Conservation (phyloP, 2,888 invertebrate genomes). For the Erpobdella octoculata region DNA sequence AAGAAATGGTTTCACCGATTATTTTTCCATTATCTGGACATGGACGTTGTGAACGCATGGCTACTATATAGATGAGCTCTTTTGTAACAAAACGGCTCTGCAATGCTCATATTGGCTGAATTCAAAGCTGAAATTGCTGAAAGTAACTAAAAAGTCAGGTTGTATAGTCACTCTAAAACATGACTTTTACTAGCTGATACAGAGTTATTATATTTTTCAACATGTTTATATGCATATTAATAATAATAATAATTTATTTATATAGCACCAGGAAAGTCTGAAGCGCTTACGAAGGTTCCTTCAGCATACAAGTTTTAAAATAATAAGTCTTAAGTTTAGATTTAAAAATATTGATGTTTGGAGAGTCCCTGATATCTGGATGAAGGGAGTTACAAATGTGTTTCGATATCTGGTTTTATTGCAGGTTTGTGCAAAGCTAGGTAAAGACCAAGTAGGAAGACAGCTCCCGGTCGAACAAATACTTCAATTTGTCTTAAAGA, state of each 20-base stretch:
- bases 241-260: not conserved
- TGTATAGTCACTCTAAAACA: too few species aligned
- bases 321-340: too few species aligned
- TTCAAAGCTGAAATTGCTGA: not conserved
- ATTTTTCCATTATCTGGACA: conserved; percentile 3
- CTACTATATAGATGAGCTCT: conserved; percentile 4
- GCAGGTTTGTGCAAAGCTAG: too few species aligned
- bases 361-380: too few species aligned
- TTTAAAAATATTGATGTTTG: too few species aligned
- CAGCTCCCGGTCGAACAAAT: not conserved
- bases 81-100: not conserved
- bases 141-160: not conserved
- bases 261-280: too few species aligned
- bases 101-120: not conserved
- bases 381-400: not conserved
- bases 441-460: not conserved
- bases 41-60: too few species aligned
- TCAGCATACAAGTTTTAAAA: too few species aligned
- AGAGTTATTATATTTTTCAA: too few species aligned
- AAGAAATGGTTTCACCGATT: conserved; percentile 15
- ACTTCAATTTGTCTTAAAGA: not conserved
- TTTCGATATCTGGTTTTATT: not conserved
- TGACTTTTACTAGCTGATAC: too few species aligned
- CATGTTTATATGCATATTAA: too few species aligned
- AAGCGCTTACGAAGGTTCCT: too few species aligned